These are phyloP conservation scores for Microcebus lehilahytsara DNA, from an alignment of 2,113 vertebrate species.

Conservation along the genomic window DNA sequence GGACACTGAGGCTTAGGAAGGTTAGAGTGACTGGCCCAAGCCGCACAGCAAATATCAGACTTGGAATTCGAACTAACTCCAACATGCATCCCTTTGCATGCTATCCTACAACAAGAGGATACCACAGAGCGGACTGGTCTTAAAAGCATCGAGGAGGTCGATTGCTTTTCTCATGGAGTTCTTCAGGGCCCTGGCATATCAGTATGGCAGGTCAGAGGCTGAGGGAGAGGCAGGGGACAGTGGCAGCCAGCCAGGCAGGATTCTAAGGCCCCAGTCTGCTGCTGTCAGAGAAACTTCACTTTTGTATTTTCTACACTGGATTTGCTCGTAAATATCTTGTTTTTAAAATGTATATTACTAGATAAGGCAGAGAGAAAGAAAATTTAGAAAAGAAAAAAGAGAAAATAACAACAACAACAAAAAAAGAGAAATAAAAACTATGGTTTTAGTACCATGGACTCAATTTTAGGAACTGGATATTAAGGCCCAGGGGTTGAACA, in stretches of 20 bases:
- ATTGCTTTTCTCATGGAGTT: not conserved
- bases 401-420: too few species aligned
- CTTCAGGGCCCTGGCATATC: not conserved
- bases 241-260: not conserved
- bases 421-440: not conserved
- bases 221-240: not conserved
- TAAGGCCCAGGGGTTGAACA: not conserved
- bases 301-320: not conserved
- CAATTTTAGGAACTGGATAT: not conserved
- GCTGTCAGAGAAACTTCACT: not conserved
- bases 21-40: not conserved
- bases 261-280: not conserved
- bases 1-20: not conserved
- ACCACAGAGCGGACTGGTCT: accelerated
- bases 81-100: not conserved
- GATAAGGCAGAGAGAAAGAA: not conserved
- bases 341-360: not conserved
- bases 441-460: not conserved
- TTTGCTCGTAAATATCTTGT: not conserved
- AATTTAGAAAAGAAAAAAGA: not conserved
- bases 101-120: not conserved
- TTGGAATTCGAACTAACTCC: not conserved
- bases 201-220: not conserved
- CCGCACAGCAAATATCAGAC: not conserved
- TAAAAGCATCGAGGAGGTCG: not conserved